Evolutionary conservation across 1,140 invertebrate genomes (phyloP).

Genomic region (Campodea augens): DNA sequence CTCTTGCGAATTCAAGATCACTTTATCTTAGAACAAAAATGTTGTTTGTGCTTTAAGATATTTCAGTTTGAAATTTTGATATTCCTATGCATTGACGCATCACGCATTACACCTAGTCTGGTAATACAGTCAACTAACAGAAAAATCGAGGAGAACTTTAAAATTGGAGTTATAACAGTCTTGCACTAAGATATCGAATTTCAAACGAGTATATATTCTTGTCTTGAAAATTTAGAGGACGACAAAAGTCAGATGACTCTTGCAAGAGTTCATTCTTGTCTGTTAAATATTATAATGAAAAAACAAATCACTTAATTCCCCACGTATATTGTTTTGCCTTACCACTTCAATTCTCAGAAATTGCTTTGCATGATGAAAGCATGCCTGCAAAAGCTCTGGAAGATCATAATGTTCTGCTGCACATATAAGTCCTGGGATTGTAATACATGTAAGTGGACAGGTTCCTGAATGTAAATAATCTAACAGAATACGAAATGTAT

Average conservation of each 20-base stretch:
- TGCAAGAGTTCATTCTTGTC: background rate
- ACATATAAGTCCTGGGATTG: slow-evolving; percentile 79
- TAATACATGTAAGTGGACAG: slow-evolving; percentile 74
- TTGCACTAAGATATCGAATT: no score
- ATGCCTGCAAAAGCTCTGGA: slow-evolving; percentile 77
- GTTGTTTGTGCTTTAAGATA: no score
- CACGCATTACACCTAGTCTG: no score
- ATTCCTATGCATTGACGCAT: no score
- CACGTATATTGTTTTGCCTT: slow-evolving; percentile 15
- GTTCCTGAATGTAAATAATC: slow-evolving; percentile 85
- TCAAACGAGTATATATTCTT: background rate
- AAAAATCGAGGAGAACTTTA: no score
- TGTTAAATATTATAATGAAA: no score
- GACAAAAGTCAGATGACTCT: background rate
- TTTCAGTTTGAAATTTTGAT: no score
- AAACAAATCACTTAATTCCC: no score
- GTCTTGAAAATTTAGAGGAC: background rate
- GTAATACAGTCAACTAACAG: no score
- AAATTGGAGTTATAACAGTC: no score
- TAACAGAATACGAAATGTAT: slow-evolving; percentile 72
- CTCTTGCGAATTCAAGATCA: no score
- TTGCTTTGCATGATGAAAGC: slow-evolving; percentile 88
- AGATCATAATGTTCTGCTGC: slow-evolving; percentile 86
- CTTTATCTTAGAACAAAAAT: no score
- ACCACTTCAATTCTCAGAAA: slow-evolving; percentile 78